A percentile compares a stretch with the other conserved stretches of the same genome.
Conservation (phyloP, 2,113 vertebrate species). For the Loxodonta africana region DNA sequence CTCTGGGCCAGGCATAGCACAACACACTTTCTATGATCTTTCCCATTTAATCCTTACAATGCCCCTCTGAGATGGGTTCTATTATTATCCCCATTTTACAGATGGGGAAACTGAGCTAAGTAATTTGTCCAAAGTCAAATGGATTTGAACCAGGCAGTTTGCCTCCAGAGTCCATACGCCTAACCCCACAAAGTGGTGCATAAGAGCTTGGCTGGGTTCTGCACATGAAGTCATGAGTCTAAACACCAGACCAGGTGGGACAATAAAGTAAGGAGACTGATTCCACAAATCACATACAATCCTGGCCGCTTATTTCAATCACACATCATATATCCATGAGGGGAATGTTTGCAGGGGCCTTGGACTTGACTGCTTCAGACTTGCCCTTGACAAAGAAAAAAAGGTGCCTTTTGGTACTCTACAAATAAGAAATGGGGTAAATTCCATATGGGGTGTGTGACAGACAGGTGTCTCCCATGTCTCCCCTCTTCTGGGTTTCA, state of each 20-base stretch:
- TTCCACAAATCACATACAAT: constrained; percentile 48
- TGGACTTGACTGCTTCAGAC: background rate
- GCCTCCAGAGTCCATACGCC: background rate
- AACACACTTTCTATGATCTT: rapidly evolving
- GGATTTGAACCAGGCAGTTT: background rate
- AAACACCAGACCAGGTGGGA: background rate
- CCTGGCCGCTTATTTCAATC: background rate
- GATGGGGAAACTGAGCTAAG: background rate
- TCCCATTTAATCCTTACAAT: background rate
- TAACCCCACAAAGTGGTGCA: rapidly evolving
- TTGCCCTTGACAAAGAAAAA: background rate
- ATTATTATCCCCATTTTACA: background rate
- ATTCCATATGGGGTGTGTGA: background rate
- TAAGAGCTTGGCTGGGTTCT: background rate
- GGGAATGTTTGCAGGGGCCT: background rate
- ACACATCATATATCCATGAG: background rate
- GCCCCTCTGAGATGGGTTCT: background rate
- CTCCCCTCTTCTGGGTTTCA: background rate
- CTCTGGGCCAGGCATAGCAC: rapidly evolving
- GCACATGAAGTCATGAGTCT: background rate
- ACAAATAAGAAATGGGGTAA: background rate
- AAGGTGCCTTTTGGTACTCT: background rate
- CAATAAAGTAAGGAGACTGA: constrained; percentile 26
- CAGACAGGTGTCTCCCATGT: background rate
- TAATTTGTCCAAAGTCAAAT: background rate